phyloP scores from a whole-genome alignment of 1,140 invertebrate species.

The Temnothorax curvispinosus region DNA sequence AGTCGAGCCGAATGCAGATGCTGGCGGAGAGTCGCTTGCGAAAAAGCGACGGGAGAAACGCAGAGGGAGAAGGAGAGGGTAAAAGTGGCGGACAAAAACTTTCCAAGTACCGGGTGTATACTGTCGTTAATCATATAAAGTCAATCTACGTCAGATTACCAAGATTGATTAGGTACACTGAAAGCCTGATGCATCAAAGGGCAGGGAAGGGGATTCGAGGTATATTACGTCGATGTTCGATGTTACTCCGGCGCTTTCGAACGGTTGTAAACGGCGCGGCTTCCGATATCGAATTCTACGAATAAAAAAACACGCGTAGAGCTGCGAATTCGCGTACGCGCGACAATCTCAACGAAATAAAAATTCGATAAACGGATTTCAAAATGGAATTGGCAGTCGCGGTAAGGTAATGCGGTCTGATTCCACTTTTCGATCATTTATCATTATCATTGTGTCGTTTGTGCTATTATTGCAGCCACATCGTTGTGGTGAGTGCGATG shows the following conservation, averaged over 20 bases:
- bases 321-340: no score
- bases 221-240: slow-evolving; percentile 17
- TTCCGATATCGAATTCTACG: neutral
- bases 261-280: neutral
- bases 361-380: neutral
- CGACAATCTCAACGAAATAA: neutral
- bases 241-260: slow-evolving; percentile 8
- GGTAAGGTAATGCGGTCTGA: neutral
- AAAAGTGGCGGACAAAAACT: slow-evolving; percentile 47
- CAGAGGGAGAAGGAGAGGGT: neutral
- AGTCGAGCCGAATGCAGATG: slow-evolving; percentile 39
- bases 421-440: neutral
- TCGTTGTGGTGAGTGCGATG: neutral
- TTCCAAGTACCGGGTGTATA: neutral
- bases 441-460: neutral
- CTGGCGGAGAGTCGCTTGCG: neutral
- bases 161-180: slow-evolving; percentile 54
- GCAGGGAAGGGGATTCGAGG: slow-evolving; percentile 16
- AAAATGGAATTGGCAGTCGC: neutral
- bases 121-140: slow-evolving; percentile 52
- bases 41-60: neutral
- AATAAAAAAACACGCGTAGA: neutral
- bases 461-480: neutral
- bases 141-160: slow-evolving; percentile 58
- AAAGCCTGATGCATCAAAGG: slow-evolving; percentile 48